phyloP scores from a whole-genome alignment of 2,113 vertebrate species.

The Physeter macrocephalus region DNA sequence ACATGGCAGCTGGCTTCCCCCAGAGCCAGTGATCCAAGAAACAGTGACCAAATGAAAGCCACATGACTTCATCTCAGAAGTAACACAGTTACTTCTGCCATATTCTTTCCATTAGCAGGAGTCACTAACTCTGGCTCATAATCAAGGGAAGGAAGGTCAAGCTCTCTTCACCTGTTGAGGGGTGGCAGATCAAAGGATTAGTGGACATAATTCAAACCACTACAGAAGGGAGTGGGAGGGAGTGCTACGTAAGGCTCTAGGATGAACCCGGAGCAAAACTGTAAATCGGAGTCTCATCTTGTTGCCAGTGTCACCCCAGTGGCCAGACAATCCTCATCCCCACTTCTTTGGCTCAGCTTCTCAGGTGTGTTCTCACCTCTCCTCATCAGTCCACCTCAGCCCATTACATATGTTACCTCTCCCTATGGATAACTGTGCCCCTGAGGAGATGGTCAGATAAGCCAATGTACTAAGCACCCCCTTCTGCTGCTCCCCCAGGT shows the following conservation, averaged over 20 bases:
- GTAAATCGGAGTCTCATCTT: background rate
- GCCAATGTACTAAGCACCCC: background rate
- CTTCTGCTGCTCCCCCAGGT: background rate
- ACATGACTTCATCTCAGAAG: background rate
- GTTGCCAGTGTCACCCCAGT: no score
- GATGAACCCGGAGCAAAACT: background rate
- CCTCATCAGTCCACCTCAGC: background rate
- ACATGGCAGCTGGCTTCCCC: background rate
- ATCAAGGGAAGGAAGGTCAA: background rate
- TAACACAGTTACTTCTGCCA: background rate
- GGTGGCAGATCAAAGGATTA: background rate
- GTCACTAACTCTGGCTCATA: background rate
- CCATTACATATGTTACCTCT: background rate
- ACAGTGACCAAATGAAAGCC: background rate
- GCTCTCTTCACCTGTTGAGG: background rate
- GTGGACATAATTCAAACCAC: background rate
- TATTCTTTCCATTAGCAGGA: background rate
- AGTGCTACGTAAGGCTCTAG: background rate
- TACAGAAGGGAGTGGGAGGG: background rate
- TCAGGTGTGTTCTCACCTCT: background rate
- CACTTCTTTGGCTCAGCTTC: background rate
- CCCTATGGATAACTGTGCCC: background rate
- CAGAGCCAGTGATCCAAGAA: background rate
- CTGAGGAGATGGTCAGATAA: background rate
- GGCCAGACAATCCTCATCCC: background rate